Percentiles rank a stretch among this genome's conserved stretches.
Conservation (phyloP, 2,888 invertebrate genomes). For the Conus canariensis region DNA sequence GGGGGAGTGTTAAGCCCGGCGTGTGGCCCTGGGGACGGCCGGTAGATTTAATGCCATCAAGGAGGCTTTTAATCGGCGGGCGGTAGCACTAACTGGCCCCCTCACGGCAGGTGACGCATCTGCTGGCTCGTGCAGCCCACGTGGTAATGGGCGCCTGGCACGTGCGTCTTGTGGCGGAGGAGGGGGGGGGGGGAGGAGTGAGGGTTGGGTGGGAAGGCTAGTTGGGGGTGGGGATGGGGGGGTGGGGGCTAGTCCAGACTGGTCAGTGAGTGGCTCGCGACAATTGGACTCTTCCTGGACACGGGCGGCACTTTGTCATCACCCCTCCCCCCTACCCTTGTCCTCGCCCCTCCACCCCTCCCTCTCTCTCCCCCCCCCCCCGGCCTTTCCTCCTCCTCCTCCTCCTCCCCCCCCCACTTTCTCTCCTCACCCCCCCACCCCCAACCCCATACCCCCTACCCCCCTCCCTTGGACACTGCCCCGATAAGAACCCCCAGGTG, state of each 20-base stretch:
- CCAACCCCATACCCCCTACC: background rate
- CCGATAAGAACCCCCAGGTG: background rate
- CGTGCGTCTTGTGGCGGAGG: background rate
- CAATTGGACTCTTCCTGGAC: conserved; percentile 31
- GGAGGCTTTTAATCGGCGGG: conserved; percentile 33
- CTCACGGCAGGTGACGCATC: conserved; percentile 35
- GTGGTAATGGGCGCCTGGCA: conserved; percentile 33
- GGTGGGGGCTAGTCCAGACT: background rate
- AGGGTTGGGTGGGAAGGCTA: too few species aligned
- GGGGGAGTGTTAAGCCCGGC: background rate
- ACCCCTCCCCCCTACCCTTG: background rate
- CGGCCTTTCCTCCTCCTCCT: background rate
- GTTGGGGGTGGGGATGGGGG: background rate
- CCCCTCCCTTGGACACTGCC: background rate
- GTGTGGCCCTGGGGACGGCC: background rate
- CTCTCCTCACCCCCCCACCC: background rate
- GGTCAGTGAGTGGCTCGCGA: background rate
- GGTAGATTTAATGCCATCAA: conserved; percentile 26
- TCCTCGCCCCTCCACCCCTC: background rate
- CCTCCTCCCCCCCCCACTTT: background rate
- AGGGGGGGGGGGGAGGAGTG: background rate
- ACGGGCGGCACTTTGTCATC: conserved; percentile 7
- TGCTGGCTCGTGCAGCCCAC: conserved; percentile 32
- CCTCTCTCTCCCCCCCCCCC: background rate
- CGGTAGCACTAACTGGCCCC: conserved; percentile 35